These are phyloP conservation scores for Pollenia labialis DNA, from an alignment of 2,888 invertebrate genomes.

Conservation along the genomic window DNA sequence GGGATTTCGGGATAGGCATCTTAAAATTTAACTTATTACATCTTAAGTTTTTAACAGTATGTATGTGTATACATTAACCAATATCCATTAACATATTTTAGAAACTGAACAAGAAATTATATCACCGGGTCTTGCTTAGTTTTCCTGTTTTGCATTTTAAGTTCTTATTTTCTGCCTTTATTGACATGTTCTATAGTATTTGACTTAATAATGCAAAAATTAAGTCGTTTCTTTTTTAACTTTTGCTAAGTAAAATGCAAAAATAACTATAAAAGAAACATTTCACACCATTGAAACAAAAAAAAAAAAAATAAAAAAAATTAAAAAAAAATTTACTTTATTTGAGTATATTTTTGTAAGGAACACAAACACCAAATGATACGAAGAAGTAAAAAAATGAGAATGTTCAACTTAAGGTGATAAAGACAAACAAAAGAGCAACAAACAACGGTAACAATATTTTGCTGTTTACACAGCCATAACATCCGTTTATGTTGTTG, in stretches of 20 bases:
- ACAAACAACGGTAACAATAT: slow-evolving; percentile 41
- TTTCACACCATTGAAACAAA: slow-evolving; percentile 30
- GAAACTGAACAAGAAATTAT: no score
- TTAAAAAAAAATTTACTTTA: background rate
- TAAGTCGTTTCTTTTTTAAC: background rate
- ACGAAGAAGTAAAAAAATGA: slow-evolving; percentile 20
- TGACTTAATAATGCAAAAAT: slow-evolving; percentile 17
- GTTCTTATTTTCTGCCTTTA: background rate
- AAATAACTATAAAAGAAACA: slow-evolving; percentile 32
- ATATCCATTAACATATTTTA: no score
- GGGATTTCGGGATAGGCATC: no score
- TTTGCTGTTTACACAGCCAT: slow-evolving; percentile 50
- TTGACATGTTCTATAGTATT: slow-evolving; percentile 2
- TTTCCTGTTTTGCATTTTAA: no score
- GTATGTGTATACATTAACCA: no score
- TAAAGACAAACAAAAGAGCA: slow-evolving; percentile 47
- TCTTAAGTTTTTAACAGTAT: no score
- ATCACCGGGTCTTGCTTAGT: background rate
- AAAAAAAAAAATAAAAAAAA: background rate
- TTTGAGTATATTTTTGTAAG: slow-evolving; percentile 10
- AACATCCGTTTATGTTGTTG: slow-evolving; percentile 53
- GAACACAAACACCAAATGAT: background rate
- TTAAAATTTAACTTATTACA: no score
- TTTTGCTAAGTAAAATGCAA: background rate
- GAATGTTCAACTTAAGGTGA: slow-evolving; percentile 48